Conservation (phyloP, 2,797 vertebrate species). For the Melanotaenia parkinsoni region DNA sequence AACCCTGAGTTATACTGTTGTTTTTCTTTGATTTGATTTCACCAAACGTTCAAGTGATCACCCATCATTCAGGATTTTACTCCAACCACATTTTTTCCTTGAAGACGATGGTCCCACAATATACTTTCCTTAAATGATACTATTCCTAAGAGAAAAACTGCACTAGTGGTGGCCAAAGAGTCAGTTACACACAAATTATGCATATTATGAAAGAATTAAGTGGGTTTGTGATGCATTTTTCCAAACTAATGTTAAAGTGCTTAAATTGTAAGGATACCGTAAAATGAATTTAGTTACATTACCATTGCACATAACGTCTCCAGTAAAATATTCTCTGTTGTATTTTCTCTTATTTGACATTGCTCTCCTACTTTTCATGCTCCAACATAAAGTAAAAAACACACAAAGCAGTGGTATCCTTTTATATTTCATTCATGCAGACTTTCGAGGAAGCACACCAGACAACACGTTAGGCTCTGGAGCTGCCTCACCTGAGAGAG, state of each 20-base stretch:
- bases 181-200: background rate
- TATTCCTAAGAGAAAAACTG: no score
- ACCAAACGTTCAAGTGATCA: no score
- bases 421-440: slow-evolving; percentile 49
- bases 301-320: no score
- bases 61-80: no score
- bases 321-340: background rate
- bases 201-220: background rate
- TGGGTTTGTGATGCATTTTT: background rate
- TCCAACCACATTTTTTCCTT: no score
- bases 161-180: no score
- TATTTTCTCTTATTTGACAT: background rate
- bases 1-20: no score
- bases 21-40: no score
- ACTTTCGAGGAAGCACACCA: slow-evolving; percentile 75
- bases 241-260: no score
- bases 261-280: background rate
- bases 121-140: no score
- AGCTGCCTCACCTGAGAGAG: slow-evolving; percentile 80
- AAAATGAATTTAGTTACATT: background rate
- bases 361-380: background rate
- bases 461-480: slow-evolving; percentile 78
- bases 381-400: background rate
- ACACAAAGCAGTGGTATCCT: background rate
- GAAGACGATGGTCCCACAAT: no score